phyloP scores from a whole-genome alignment of 64 coral and sea anemone species.

The Porites lutea region DNA sequence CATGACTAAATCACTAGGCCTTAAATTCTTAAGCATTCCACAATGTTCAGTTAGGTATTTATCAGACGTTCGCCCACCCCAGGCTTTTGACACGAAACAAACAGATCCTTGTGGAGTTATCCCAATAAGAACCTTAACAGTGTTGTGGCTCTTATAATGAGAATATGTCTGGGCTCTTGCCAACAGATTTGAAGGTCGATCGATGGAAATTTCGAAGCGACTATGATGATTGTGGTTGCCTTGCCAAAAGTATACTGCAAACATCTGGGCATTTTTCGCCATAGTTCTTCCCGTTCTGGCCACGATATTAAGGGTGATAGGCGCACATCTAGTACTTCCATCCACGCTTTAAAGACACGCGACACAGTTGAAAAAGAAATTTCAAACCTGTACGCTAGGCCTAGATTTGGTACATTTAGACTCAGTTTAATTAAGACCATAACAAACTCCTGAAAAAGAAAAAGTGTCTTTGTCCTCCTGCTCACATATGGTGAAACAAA shows the following conservation, averaged over 20 bases:
- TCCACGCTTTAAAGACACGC: conserved; percentile 38
- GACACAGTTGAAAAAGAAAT: conserved; percentile 37
- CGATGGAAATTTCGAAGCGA: conserved; percentile 25
- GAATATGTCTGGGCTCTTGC: conserved; percentile 29
- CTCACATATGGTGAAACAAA: conserved; percentile 47
- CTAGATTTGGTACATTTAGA: conserved; percentile 56
- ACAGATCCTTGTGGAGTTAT: conserved; percentile 17
- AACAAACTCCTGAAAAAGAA: conserved; percentile 47
- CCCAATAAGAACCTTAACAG: conserved; percentile 34
- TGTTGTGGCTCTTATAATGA: conserved; percentile 7
- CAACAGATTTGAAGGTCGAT: conserved; percentile 1
- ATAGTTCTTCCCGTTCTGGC: conserved; percentile 47
- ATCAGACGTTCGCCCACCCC: conserved; percentile 27
- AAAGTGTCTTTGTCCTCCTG: conserved; percentile 35
- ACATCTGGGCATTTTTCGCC: conserved; percentile 38
- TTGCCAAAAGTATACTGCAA: conserved; percentile 45
- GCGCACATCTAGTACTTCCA: conserved; percentile 49
- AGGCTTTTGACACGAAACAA: conserved; percentile 25
- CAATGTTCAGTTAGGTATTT: conserved; percentile 25
- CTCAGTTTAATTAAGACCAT: conserved; percentile 50
- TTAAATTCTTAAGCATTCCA: conserved; percentile 18
- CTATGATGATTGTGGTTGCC: conserved; percentile 53
- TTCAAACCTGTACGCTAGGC: conserved; percentile 45
- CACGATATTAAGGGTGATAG: conserved; percentile 49
- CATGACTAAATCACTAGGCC: conserved; percentile 27